Evolutionary conservation across 2,113 vertebrate species (phyloP).

Genomic region (Oostethus manadensis): DNA sequence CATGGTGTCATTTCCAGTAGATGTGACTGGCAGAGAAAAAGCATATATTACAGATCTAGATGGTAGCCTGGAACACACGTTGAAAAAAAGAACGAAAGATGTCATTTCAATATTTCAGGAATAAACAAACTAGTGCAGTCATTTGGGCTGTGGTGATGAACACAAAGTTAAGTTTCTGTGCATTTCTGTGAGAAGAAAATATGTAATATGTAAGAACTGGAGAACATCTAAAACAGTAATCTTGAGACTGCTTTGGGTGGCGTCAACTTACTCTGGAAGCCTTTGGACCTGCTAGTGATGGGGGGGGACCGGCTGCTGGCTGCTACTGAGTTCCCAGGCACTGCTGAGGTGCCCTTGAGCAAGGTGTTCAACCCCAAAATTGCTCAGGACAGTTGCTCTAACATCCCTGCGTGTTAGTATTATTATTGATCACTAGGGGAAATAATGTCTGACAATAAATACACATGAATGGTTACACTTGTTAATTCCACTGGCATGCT

Average conservation of each 20-base stretch:
- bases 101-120: not conserved
- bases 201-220: constrained; percentile 4
- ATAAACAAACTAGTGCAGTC: not conserved
- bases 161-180: not conserved
- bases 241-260: not conserved
- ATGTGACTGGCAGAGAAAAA: constrained; percentile 1
- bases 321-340: not conserved
- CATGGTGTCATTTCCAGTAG: not conserved
- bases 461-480: not conserved
- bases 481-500: not conserved
- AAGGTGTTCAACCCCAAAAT: not conserved
- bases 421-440: too few species aligned
- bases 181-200: not conserved
- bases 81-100: not conserved
- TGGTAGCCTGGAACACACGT: not conserved
- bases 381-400: not conserved
- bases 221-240: not conserved
- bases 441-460: not conserved
- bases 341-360: not conserved
- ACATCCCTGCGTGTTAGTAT: not conserved
- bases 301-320: not conserved
- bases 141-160: not conserved
- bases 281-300: not conserved
- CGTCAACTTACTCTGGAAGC: not conserved
- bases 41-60: constrained; percentile 9